Evolutionary conservation across 2,797 vertebrate genomes (phyloP).

Genomic region (Mergus octosetaceus): DNA sequence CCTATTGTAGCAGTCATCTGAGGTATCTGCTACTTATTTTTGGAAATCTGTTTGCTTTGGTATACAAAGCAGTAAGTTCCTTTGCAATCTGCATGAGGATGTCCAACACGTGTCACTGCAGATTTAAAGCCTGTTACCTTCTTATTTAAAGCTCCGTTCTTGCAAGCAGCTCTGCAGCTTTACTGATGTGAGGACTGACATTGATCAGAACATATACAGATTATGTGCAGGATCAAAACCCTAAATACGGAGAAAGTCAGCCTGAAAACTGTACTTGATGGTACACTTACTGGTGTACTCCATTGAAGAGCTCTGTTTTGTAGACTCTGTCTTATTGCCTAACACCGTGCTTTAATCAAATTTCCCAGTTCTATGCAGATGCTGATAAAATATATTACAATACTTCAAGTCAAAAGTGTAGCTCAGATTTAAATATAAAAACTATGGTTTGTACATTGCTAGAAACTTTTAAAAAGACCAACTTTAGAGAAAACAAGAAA

Average conservation of each 20-base stretch:
- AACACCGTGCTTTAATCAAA: not conserved
- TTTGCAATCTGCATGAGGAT: slow-evolving; percentile 43
- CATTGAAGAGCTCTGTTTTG: not conserved
- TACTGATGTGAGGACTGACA: not conserved
- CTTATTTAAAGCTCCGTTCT: slow-evolving; percentile 34
- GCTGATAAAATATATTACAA: slow-evolving; percentile 65
- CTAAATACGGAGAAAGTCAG: not conserved
- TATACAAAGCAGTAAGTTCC: slow-evolving; percentile 58
- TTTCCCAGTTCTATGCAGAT: slow-evolving; percentile 15
- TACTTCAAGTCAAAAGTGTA: slow-evolving; percentile 71
- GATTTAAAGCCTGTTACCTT: slow-evolving; percentile 71
- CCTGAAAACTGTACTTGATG: not conserved
- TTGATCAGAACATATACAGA: not conserved
- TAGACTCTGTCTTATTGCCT: not conserved
- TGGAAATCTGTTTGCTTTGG: slow-evolving; percentile 59
- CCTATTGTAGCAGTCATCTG: slow-evolving; percentile 53
- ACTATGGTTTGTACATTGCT: slow-evolving; percentile 77
- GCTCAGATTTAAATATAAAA: slow-evolving; percentile 82
- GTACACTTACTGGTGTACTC: not conserved
- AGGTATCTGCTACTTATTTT: slow-evolving; percentile 49
- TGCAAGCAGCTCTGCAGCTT: slow-evolving; percentile 3
- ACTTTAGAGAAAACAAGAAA: slow-evolving; percentile 68
- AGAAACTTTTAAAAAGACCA: slow-evolving; percentile 78
- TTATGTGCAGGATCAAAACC: not conserved
- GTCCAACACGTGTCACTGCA: slow-evolving; percentile 39